Evolutionary conservation across 1,140 invertebrate genomes (phyloP), one percentile per base, ranked within the genome.

Genomic region (Drosophila hydei): DNA sequence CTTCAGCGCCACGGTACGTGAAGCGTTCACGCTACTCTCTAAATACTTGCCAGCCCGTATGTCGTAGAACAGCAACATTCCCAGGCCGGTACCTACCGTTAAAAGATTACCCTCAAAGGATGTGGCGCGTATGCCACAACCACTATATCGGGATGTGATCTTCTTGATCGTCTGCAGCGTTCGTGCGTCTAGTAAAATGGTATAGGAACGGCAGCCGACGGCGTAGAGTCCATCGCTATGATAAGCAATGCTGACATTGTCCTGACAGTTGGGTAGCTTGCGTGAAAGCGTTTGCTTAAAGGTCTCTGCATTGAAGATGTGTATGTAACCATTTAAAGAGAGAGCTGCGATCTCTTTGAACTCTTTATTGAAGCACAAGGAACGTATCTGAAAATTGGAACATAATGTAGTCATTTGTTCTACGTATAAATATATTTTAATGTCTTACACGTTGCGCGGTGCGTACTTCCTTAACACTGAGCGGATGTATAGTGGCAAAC

Each of bases 31-130:
- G 75, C 95, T 96, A 56, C 96, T 97, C 90, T 98, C 97, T 33
- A 99, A 92, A 92, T 98, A 99, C 92, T 98, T 98, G 51, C 95
- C 95, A 61, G 96, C 97, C 77, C 96, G 94, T 47, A 98, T 92
- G 91, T 99, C 98, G 90, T 98, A 99, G 92, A 99, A 99, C 93
- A 99, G 95, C 1, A 99, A 92, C 91, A 96, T 95, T 48, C 98
- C 98, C 43, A 97, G 93, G 0, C 97, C 98, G 4, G 98, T 99
- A 12, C 98, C 98, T 76, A 99, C 97, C 2, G 97, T 98, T 61
- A 99, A 92, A 73, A 98, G 94, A 83, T 98, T 95, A 0, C 95
- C 96, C 87, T 96, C 95, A 92, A 99, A 99, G 92, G 95, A 97
- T 19, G 97, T 95, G 1, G 98, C 98, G 59, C 98, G 93, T 45